A percentile compares a stretch with the other conserved stretches of the same genome.
These are phyloP conservation scores for Chalcis sispes DNA, from an alignment of 2,888 invertebrate genomes.

Conservation along the genomic window DNA sequence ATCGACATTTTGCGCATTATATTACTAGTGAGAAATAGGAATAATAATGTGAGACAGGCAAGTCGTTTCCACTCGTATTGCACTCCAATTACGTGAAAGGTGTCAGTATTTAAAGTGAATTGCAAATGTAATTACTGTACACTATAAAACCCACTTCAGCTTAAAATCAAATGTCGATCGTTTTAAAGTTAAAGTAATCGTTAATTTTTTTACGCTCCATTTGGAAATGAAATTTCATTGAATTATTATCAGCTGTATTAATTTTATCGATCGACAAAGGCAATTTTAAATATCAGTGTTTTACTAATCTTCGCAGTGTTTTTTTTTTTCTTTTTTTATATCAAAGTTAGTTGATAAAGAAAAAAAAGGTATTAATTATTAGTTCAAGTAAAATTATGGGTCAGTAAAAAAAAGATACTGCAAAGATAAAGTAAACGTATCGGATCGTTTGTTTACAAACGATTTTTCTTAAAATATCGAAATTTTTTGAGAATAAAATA, in stretches of 20 bases:
- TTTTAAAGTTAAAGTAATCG: neutral
- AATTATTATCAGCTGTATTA: neutral
- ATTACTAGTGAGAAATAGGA: slow-evolving; percentile 39
- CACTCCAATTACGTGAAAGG: slow-evolving; percentile 37
- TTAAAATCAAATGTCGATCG: slow-evolving; percentile 39
- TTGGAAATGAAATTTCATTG: neutral
- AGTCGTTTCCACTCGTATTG: slow-evolving; percentile 36
- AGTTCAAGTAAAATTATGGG: slow-evolving; percentile 23
- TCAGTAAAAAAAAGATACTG: slow-evolving; percentile 38
- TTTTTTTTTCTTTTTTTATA: too few relatives aligned
- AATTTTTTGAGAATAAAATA: slow-evolving; percentile 71
- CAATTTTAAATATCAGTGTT: slow-evolving; percentile 3
- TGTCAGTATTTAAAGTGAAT: slow-evolving; percentile 42
- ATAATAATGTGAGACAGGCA: slow-evolving; percentile 33
- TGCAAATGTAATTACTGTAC: slow-evolving; percentile 52
- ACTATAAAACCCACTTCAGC: slow-evolving; percentile 26
- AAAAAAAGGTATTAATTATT: slow-evolving; percentile 13
- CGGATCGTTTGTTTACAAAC: slow-evolving; percentile 32
- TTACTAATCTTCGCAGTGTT: slow-evolving; percentile 47
- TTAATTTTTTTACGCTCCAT: neutral
- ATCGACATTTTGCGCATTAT: slow-evolving; percentile 20
- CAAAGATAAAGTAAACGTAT: slow-evolving; percentile 43
- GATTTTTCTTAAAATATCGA: slow-evolving; percentile 36
- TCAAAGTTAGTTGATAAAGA: slow-evolving; percentile 5
- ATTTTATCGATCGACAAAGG: slow-evolving; percentile 31